Evolutionary conservation across 2,888 invertebrate species (phyloP), one percentile per base, ranked within the genome.

Genomic region (Erannis defoliaria): DNA sequence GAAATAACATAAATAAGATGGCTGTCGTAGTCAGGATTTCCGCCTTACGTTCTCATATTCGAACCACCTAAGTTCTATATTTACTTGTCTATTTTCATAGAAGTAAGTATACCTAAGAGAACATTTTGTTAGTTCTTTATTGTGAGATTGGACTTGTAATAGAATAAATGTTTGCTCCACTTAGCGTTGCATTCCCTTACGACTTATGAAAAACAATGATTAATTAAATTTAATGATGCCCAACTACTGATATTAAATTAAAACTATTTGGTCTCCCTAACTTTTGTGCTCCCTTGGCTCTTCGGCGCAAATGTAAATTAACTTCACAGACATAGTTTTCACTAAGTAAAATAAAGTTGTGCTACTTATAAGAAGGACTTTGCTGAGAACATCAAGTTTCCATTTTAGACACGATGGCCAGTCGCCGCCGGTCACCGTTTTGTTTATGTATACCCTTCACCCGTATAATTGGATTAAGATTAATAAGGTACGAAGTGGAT

Each of bases 391-490:
- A 62, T 62, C 37, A 48, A 62, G 56, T 37, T 62, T 62, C 56
- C 53, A 62, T 62, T 62, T 57, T 57, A 43, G 53, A 62, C 56
- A 46, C 53, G 42, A 53, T 48, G 56, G 46, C 42, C 53, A 50
- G 56, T 40, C 50, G 50, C 38, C 56, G 42, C n/a, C 42, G 51
- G 59, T 49, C 29, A 42, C 42, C 54, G 55, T 55, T 62, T 55
- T 62, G 62, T 62, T 62, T 62, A 62, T 62, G 46, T 62, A 51
- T 40, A 53, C 35, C 62, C 62, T n/a, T n/a, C 26, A 57, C 62
- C 62, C 62, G 62, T 62, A 48, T 62, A 62, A 62, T 62, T 62
- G 55, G 62, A 62, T 62, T 62, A 62, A 62, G 56, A 62, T 62
- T 62, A 62, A 62, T 62, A 62, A 62, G 62, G 62, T 57, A 53